These are phyloP conservation scores for Furcifer pardalis DNA, from an alignment of 2,797 vertebrate species.

Conservation along the genomic window DNA sequence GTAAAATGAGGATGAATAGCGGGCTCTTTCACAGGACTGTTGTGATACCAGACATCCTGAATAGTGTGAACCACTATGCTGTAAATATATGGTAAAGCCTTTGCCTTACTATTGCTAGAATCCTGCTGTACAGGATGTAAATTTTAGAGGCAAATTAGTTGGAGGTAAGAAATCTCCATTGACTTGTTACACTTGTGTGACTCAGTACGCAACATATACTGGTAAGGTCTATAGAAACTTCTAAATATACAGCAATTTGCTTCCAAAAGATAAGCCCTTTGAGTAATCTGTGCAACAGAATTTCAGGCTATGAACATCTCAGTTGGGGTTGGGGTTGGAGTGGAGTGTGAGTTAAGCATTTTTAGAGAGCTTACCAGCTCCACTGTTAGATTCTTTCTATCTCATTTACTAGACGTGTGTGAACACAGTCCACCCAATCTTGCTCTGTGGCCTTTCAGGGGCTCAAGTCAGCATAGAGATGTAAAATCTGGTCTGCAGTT, in stretches of 20 bases:
- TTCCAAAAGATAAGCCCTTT: too few relatives aligned
- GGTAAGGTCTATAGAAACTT: too few relatives aligned
- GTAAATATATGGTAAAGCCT: background rate
- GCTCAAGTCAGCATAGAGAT: background rate
- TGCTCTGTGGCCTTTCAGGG: background rate
- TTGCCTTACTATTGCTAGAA: background rate
- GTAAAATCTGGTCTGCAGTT: background rate
- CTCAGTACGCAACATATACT: too few relatives aligned
- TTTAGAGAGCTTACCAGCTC: background rate
- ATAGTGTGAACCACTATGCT: background rate
- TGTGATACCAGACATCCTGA: background rate
- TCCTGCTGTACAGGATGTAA: too few relatives aligned
- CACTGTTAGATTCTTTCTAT: background rate
- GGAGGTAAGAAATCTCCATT: too few relatives aligned
- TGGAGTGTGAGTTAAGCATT: too few relatives aligned
- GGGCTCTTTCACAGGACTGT: background rate
- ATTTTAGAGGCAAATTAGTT: too few relatives aligned
- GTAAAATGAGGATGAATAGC: background rate
- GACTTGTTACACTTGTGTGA: too few relatives aligned
- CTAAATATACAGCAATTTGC: too few relatives aligned
- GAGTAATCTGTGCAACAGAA: too few relatives aligned
- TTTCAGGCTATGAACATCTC: too few relatives aligned
- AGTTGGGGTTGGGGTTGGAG: too few relatives aligned
- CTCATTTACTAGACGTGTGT: background rate
- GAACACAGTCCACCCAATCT: background rate